Base-by-base conservation (phyloP, 2,113 vertebrate species). In the Tapirus terrestris region DNA sequence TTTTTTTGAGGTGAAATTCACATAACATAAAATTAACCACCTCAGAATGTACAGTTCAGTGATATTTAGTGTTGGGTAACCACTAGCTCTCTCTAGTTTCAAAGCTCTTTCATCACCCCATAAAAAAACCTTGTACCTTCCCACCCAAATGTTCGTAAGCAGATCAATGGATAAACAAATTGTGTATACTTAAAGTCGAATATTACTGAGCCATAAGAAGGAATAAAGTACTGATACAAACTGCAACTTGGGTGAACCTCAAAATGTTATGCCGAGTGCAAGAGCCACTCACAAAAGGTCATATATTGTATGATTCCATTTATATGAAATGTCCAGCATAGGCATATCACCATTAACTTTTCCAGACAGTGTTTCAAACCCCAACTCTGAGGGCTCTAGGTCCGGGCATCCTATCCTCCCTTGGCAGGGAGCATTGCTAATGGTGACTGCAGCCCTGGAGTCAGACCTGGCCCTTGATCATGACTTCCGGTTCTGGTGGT, bases 1-100 rank as follows among this genome's bases (percentile, higher is more conserved):
- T 93, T 16, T 73, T 25, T 86, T 65, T 70, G 53, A 87, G 23
- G n/a, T 90, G 12, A 76, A 82, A 90, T 87, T 80, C n/a, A 70
- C 6, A 4, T 61, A 67, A 60, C 0, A 27, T 43, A 75, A 31
- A 82, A 36, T 91, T 39, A 89, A n/a, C 48, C 21, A 60, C 39
- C 79, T 85, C 75, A 88, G 70, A 87, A 17, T 6, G 4, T 51
- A 36, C 3, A 43, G 20, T 79, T 97, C 45, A 43, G n/a, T 68
- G 23, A 7, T 82, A 31, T 75, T 79, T 72, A 43, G 36, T 80
- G 31, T 88, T 87, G 63, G 48, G 45, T 31, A 93, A 45, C 60
- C 51, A 73, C 51, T n/a, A 63, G 58, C 53, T 80, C 5, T 53
- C 0, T 53, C 56, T 67, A 20, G 33, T 89, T 93, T 90, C 36